Percentiles rank a stretch among this genome's conserved stretches.
These are phyloP conservation scores for Oryzias javanicus DNA, from an alignment of 2,113 vertebrate genomes.

Conservation along the genomic window DNA sequence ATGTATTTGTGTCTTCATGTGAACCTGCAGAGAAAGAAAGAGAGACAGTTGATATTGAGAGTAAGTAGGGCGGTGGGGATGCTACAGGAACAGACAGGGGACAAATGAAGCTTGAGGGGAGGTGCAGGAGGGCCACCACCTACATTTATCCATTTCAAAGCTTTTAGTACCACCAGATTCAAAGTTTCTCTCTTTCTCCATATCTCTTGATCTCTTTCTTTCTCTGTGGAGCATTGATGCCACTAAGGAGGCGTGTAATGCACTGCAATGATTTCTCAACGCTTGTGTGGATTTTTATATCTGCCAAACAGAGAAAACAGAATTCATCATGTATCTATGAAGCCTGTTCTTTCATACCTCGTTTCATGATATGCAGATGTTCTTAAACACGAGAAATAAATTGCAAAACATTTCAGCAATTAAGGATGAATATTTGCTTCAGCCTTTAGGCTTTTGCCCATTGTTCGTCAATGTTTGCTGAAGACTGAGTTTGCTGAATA, in stretches of 20 bases:
- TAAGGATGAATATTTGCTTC: conserved; percentile 25
- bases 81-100: conserved; percentile 58
- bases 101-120: conserved; percentile 60
- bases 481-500: conserved; percentile 10
- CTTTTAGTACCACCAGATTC: conserved; percentile 30
- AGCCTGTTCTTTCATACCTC: conserved; percentile 43
- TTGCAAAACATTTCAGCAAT: conserved; percentile 31
- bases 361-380: conserved; percentile 40
- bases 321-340: conserved; percentile 39
- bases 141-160: conserved; percentile 48
- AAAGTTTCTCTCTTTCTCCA: conserved; percentile 81
- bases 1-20: conserved; percentile 76
- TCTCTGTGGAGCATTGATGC: conserved; percentile 76
- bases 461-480: conserved; percentile 24
- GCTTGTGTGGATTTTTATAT: conserved; percentile 64
- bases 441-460: conserved; percentile 11
- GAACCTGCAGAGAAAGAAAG: conserved; percentile 83
- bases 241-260: conserved; percentile 39
- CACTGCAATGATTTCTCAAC: conserved; percentile 54
- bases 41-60: conserved; percentile 72
- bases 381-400: conserved; percentile 29
- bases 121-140: conserved; percentile 68
- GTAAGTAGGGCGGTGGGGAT: conserved; percentile 27
- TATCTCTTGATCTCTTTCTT: conserved; percentile 78
- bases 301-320: conserved; percentile 48